Evolutionary conservation across 2,113 vertebrate species (phyloP).

Genomic region (Aegotheles bennettii): DNA sequence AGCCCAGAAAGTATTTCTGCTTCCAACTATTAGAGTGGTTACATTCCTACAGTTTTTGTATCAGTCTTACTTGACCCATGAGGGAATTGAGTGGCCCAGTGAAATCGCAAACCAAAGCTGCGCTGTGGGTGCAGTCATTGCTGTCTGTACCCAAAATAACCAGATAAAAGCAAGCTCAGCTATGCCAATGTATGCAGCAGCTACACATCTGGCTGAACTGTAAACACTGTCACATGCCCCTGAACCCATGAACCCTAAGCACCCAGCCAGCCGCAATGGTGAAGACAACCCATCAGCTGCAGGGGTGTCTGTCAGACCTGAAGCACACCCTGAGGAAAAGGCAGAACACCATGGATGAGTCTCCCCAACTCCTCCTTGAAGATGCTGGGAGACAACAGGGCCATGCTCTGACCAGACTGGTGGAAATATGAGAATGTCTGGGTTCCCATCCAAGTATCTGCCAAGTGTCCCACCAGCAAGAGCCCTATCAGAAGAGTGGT

Average conservation of each 20-base stretch:
- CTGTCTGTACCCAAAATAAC: not conserved
- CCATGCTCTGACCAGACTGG: not conserved
- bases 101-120: rapidly evolving
- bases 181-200: not conserved
- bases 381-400: not conserved
- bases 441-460: not conserved
- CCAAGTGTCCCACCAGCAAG: not conserved
- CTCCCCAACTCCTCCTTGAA: not conserved
- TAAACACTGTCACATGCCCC: not conserved
- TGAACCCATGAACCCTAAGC: not conserved
- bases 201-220: not conserved
- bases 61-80: not conserved
- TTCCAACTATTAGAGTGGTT: not conserved
- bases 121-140: rapidly evolving
- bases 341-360: not conserved
- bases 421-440: not conserved
- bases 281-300: not conserved
- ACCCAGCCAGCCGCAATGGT: not conserved
- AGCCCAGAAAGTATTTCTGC: not conserved
- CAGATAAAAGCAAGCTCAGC: not conserved
- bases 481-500: not conserved
- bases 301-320: not conserved
- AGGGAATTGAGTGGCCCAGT: not conserved
- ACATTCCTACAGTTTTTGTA: rapidly evolving
- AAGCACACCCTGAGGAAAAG: not conserved